phyloP scores from a whole-genome alignment of 92 coral and sea anemone genomes.

The Zoanthus solanderi region DNA sequence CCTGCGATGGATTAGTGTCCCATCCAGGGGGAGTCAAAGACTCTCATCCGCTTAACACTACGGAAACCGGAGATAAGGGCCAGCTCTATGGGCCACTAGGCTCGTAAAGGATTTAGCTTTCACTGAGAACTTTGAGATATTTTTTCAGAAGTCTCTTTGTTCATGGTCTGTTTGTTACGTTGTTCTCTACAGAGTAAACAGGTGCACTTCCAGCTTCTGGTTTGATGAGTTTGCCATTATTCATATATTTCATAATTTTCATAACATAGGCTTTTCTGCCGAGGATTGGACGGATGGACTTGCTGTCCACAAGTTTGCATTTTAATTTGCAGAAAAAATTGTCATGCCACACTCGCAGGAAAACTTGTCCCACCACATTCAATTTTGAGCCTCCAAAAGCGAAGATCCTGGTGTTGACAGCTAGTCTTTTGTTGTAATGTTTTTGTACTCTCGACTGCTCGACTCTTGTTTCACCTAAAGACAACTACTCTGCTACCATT shows the following conservation, averaged over 20 bases:
- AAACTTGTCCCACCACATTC: conserved; percentile 10
- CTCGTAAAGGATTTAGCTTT: too few relatives aligned
- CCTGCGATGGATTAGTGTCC: too few relatives aligned
- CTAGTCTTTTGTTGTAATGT: neutral
- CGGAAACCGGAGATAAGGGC: too few relatives aligned
- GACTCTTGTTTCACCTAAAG: too few relatives aligned
- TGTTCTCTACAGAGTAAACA: neutral
- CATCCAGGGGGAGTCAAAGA: too few relatives aligned
- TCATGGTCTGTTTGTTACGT: neutral
- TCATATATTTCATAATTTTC: neutral
- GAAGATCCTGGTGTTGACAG: neutral
- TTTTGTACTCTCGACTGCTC: too few relatives aligned
- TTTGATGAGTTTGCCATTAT: neutral
- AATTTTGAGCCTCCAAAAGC: neutral
- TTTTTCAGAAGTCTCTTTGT: conserved; percentile 1
- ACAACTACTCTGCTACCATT: too few relatives aligned
- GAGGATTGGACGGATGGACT: neutral
- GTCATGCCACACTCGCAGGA: neutral
- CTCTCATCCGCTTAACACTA: too few relatives aligned
- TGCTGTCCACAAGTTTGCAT: neutral
- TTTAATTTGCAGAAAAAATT: neutral
- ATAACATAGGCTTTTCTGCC: neutral
- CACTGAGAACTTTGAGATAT: conserved; percentile 46
- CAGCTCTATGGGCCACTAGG: too few relatives aligned
- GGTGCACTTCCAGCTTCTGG: neutral